These are phyloP conservation scores for Copsychus sechellarum DNA, from an alignment of 2,113 vertebrate genomes.

Conservation along the genomic window DNA sequence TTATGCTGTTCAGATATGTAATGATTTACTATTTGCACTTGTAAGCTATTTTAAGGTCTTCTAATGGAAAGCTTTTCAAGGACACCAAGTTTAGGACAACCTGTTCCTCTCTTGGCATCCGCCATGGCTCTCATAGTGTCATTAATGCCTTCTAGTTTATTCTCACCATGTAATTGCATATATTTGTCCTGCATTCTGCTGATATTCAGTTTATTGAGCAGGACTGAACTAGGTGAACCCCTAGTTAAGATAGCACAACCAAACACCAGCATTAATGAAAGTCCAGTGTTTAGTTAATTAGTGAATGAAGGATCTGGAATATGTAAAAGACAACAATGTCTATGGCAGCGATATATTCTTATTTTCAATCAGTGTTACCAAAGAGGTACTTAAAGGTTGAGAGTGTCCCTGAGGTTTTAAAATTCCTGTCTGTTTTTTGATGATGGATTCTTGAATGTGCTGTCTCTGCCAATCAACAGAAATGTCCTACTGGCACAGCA, in stretches of 20 bases:
- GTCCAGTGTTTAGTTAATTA: background rate
- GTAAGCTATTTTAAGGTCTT: background rate
- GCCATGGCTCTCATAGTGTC: background rate
- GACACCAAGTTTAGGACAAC: background rate
- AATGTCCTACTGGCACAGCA: background rate
- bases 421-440: background rate
- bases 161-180: background rate
- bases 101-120: background rate
- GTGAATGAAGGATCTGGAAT: background rate
- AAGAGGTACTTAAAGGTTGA: background rate
- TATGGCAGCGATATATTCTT: background rate
- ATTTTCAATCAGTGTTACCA: background rate
- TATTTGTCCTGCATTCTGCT: background rate
- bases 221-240: background rate
- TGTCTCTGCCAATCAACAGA: background rate
- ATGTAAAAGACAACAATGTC: background rate
- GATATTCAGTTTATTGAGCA: background rate
- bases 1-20: background rate
- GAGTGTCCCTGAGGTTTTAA: background rate
- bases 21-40: slow-evolving; percentile 20
- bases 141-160: background rate
- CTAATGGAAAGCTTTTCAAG: background rate
- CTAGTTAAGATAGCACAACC: background rate
- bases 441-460: background rate
- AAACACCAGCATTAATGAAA: background rate